Base-by-base conservation (phyloP, 2,797 vertebrate species). In the Gephyroberyx darwinii region DNA sequence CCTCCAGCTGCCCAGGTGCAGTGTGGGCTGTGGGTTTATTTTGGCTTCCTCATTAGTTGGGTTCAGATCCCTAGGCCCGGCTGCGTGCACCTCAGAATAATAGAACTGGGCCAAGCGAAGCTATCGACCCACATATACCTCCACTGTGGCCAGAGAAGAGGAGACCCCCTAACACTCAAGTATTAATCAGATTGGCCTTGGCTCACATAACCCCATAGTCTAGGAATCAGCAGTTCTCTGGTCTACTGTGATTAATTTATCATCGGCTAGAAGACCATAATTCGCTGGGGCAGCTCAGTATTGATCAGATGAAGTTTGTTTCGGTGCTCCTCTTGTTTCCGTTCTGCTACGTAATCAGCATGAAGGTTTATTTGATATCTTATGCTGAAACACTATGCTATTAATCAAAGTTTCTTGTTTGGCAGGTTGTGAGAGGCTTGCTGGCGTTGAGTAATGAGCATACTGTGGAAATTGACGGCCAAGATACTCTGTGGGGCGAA, bases 401-500 rank as follows among this genome's bases (percentile, higher is more conserved):
- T 93, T 91, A 90, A 93, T 90, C 88, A 83, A 63, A 30, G 52
- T 90, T 89, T 90, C 52, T 86, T 51, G 39, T 87, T 84, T 88
- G 92, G 78, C 94, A 99, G 98, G 96, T 98, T 90, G 95, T 98
- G 91, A 93, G 81, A 78, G 93, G 94, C 88, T 92, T 99, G 93
- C 88, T 99, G 92, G 86, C 88, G n/a, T 81, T 94, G 81, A 94
- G 91, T 86, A 94, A 95, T 89, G 96, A 97, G 74, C 92, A 93
- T 17, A 90, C 87, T 48, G 83, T 97, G 87, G 96, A 98, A 84
- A 94, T 98, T 92, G 96, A 98, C 87, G 94, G 94, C 87, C 95
- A 95, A 30, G 98, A 99, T 92, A 94, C 95, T 20, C 91, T 99
- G 85, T 99, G 98, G 98, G 98, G 98, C 93, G 98, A 99, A 94